These are phyloP conservation scores for Centropristis striata DNA, from an alignment of 2,113 vertebrate genomes.

Conservation along the genomic window DNA sequence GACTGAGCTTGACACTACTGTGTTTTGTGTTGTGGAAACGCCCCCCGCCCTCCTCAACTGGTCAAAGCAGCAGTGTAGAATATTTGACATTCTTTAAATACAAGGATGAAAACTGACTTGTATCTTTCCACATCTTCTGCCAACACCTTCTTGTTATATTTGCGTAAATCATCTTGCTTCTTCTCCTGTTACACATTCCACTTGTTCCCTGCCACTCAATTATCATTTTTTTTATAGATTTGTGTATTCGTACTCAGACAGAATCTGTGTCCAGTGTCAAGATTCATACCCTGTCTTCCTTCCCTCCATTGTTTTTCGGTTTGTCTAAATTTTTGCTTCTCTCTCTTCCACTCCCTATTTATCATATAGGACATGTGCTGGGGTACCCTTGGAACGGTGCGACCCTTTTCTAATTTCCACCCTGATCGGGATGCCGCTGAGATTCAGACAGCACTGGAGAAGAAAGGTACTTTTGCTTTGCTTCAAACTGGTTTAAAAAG, in stretches of 20 bases:
- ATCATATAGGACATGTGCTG: slow-evolving; percentile 74
- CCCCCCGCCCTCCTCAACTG: neutral
- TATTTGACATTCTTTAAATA: slow-evolving; percentile 52
- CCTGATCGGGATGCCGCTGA: slow-evolving; percentile 65
- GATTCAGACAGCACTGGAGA: slow-evolving; percentile 73
- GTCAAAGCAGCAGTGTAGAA: neutral
- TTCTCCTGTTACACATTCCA: neutral
- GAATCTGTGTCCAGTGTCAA: neutral
- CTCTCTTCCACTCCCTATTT: too few relatives aligned
- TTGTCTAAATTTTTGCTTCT: neutral
- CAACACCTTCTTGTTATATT: neutral
- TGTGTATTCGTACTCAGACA: neutral
- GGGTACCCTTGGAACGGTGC: slow-evolving; percentile 82
- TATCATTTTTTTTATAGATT: neutral
- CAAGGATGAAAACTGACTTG: neutral
- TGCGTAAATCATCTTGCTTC: neutral
- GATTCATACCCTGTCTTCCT: neutral
- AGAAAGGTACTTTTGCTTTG: slow-evolving; percentile 69
- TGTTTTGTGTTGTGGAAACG: neutral
- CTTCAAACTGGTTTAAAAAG: neutral
- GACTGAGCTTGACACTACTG: too few relatives aligned
- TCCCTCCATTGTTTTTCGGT: neutral
- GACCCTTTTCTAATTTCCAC: slow-evolving; percentile 77
- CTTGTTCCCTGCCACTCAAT: neutral
- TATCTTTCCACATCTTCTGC: slow-evolving; percentile 1